Conservation (phyloP, 2,888 invertebrate genomes). For the Hololepta plana region DNA sequence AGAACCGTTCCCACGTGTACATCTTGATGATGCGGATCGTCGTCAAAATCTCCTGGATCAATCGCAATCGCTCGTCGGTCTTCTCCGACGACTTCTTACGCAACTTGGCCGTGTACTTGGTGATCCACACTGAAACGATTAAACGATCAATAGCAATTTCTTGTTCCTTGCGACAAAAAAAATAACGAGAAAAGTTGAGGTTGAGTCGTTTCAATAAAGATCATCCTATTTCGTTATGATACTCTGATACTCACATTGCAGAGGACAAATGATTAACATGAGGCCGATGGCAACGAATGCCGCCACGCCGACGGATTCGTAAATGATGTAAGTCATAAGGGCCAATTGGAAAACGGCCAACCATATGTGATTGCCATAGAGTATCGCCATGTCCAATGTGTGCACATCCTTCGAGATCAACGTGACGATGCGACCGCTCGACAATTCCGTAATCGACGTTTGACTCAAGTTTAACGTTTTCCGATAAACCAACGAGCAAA, state of each 20-base stretch:
- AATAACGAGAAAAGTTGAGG: too few relatives aligned
- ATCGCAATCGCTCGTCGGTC: slow-evolving; percentile 67
- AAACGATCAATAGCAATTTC: too few relatives aligned
- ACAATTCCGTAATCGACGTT: slow-evolving; percentile 49
- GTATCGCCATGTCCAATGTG: slow-evolving; percentile 70
- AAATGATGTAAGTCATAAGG: slow-evolving; percentile 64
- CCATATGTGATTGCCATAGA: slow-evolving; percentile 83
- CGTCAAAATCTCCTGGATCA: slow-evolving; percentile 78
- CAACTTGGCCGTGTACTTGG: slow-evolving; percentile 22
- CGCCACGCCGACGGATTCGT: slow-evolving; percentile 33
- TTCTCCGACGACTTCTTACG: slow-evolving; percentile 18
- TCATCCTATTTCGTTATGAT: too few relatives aligned
- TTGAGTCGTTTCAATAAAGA: too few relatives aligned
- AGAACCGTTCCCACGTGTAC: slow-evolving; percentile 27
- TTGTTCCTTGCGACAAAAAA: too few relatives aligned
- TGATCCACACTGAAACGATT: slow-evolving; percentile 36
- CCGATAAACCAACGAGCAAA: slow-evolving; percentile 66
- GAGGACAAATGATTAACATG: slow-evolving; percentile 26
- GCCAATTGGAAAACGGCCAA: slow-evolving; percentile 72
- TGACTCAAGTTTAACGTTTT: slow-evolving; percentile 31
- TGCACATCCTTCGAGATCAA: slow-evolving; percentile 84
- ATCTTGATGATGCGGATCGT: slow-evolving; percentile 68
- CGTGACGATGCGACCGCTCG: slow-evolving; percentile 58
- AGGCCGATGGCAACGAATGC: slow-evolving; percentile 34
- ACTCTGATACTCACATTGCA: too few relatives aligned